Evolutionary conservation across 2,797 vertebrate genomes (phyloP).

Genomic region (Malurus leucopterus): DNA sequence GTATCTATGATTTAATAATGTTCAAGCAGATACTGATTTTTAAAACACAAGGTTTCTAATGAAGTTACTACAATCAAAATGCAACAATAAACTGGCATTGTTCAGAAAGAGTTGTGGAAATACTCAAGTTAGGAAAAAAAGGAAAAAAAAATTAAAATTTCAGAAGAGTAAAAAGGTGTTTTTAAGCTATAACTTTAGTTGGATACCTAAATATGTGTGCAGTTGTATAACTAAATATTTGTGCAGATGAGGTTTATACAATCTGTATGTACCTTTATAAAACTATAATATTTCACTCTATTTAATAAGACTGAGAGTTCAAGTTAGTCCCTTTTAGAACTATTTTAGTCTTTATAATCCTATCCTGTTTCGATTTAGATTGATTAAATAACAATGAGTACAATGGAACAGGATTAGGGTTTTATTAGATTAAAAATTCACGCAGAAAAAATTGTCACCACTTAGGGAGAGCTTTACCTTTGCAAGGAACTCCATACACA

Average conservation of each 20-base stretch:
- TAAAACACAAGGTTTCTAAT: background rate
- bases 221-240: background rate
- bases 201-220: background rate
- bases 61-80: background rate
- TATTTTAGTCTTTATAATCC: background rate
- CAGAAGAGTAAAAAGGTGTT: background rate
- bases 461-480: background rate
- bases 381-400: background rate
- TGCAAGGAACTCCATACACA: background rate
- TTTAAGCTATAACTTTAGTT: background rate
- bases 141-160: background rate
- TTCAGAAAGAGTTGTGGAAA: background rate
- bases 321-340: background rate
- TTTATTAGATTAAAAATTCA: slow-evolving; percentile 7
- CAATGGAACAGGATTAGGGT: background rate
- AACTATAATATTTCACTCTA: background rate
- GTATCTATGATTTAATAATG: background rate
- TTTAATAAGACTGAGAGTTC: background rate
- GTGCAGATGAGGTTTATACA: background rate
- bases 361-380: background rate
- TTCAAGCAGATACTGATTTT: background rate
- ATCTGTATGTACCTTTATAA: background rate
- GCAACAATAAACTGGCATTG: background rate
- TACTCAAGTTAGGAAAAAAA: background rate
- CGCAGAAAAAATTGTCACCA: background rate